Base-by-base conservation (phyloP, 2,113 vertebrate genomes). In the Phycodurus eques region DNA sequence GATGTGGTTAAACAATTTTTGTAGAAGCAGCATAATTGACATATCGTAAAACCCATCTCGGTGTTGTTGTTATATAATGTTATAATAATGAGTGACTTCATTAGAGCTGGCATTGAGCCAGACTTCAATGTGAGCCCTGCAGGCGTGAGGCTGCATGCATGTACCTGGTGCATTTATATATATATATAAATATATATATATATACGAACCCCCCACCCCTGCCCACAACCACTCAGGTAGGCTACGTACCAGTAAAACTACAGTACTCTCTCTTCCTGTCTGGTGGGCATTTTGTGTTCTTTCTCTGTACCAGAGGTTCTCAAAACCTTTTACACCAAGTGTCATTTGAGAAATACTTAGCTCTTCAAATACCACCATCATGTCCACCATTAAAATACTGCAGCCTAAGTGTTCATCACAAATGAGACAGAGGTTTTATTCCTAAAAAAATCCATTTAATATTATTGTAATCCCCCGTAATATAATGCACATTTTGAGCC, bases 61-160 rank as follows among this genome's bases (percentile, higher is more conserved):
- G 3, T 54, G 72, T 80, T 81, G 78, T 72, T 49, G 60, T 88
- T 88, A 83, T 80, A 83, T 86, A 86, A 87, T 80, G 79, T 87
- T 75, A 82, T 49, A 75, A 78, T 78, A 75, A 78, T 78, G 85
- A 81, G 84, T 75, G 80, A 81, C 57, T 64, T 13, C 72, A 64
- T 62, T 71, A 51, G 15, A 65, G 83, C 75, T 81, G 80, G 83
- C 81, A n/a, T 77, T 64, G 60, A 78, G 70, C 20, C 73, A 33
- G 57, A 89, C 84, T 84, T 89, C 83, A 87, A 87, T 81, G 87
- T 19, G 27, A 81, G 85, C 81, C 86, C 87, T 62, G 73, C 74
- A 77, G 90, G 88, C 82, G 76, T n/a, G 69, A 71, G 77, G 82
- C 76, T 74, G 78, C 67, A 75, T 76, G 57, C 76, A 71, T 68